phyloP scores from a whole-genome alignment of 2,888 invertebrate genomes.

The Nephrotoma flavescens region DNA sequence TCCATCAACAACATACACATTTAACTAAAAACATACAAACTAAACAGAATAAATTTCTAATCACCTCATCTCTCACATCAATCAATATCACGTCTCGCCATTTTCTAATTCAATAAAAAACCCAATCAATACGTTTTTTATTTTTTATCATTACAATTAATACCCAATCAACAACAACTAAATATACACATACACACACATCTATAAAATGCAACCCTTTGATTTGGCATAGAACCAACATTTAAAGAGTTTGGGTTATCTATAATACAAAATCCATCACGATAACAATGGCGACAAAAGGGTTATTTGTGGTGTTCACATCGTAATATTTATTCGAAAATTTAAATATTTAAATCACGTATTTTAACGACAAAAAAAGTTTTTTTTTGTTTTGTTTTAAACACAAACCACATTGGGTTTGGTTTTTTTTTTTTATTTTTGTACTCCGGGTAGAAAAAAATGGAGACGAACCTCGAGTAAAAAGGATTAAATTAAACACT shows the following conservation, averaged over 20 bases:
- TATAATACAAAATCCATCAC: not conserved
- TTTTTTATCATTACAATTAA: not conserved
- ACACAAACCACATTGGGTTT: not conserved
- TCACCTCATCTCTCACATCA: not conserved
- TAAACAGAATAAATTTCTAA: not conserved
- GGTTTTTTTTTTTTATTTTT: not conserved
- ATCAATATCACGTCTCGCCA: not conserved
- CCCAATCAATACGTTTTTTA: not conserved
- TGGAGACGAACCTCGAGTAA: not conserved
- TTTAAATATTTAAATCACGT: not conserved
- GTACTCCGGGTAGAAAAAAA: not conserved
- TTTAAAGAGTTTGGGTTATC: not conserved
- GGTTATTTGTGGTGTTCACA: not conserved
- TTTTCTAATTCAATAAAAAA: not conserved
- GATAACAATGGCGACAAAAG: not conserved
- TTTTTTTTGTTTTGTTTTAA: not conserved
- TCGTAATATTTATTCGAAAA: not conserved
- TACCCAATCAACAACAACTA: not conserved
- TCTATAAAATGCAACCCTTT: not conserved
- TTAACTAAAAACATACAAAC: not conserved
- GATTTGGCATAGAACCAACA: not conserved
- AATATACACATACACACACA: not conserved
- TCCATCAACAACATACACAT: not conserved
- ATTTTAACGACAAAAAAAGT: not conserved
- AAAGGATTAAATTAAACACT: not conserved